Evolutionary conservation across 2,888 invertebrate species (phyloP).

Genomic region (Melanotus villosus): DNA sequence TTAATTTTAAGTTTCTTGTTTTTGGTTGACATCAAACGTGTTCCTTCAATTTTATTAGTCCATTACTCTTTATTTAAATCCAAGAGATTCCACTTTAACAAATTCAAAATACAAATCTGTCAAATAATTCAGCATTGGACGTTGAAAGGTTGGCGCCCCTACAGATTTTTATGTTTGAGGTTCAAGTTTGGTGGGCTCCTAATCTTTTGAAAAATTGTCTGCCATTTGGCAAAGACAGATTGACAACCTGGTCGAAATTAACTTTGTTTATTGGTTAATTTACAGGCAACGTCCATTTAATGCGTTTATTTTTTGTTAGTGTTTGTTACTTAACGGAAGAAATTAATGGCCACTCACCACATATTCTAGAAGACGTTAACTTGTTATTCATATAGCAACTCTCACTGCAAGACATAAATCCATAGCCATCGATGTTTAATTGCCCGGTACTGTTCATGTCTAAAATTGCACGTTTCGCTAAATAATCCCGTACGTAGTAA

Average conservation of each 20-base stretch:
- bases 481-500: conserved; percentile 1
- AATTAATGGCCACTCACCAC: conserved; percentile 27
- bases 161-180: conserved; percentile 1
- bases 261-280: conserved; percentile 33
- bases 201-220: conserved; percentile 27
- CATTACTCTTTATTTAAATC: neutral
- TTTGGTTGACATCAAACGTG: no score
- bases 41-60: neutral
- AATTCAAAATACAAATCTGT: neutral
- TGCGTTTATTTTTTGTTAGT: conserved; percentile 21
- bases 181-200: conserved; percentile 9
- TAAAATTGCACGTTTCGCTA: neutral
- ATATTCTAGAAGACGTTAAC: conserved; percentile 18
- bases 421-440: conserved; percentile 1
- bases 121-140: conserved; percentile 11
- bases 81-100: neutral
- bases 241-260: conserved; percentile 26
- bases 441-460: neutral
- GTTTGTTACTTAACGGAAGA: conserved; percentile 16
- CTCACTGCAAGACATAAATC: conserved; percentile 5
- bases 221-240: conserved; percentile 23
- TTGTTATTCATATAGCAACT: conserved; percentile 14
- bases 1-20: no score
- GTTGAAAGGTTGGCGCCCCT: conserved; percentile 14
- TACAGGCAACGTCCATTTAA: conserved; percentile 35